Base-by-base conservation (phyloP, 2,888 invertebrate species). In the Nomada flava region DNA sequence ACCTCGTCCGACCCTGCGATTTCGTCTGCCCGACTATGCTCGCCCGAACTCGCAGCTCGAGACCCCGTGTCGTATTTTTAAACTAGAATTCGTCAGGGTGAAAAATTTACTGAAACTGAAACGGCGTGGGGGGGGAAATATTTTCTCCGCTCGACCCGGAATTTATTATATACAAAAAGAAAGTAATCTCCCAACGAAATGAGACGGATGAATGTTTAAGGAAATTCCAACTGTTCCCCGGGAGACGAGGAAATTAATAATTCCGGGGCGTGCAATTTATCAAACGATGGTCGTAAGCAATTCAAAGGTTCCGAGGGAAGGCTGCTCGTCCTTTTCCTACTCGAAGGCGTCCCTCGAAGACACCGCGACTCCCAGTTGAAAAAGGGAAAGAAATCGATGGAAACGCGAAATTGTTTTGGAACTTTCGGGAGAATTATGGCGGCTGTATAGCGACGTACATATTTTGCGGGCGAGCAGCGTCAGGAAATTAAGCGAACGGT, bases 401-500 rank as follows among this genome's bases (percentile, higher is more conserved):
- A 64, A 69, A 76, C 47, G 71, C 62, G 73, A 76, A 82, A 86
- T 86, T 82, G 71, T 80, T 78, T 68, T 64, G 71, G 65, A 78
- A 73, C 77, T 78, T 69, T 53, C 52, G 70, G 29, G 70, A 71
- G 73, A 77, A 62, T 64, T 73, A 76, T 44, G 55, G 15, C 42
- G 55, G 1, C 20, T 29, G 57, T 64, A 50, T 0, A n/a, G 23
- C 63, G 62, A 52, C 60, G 60, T 50, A 57, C 78, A 52, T 82
- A 77, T 47, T 83, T 76, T 74, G 67, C 73, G 68, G 50, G 59
- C 69, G 70, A 76, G 87, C 84, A 85, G 74, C 80, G 76, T 82
- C 82, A 64, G 78, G 80, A 87, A 87, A 87, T 87, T 87, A 87
- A 86, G 82, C 77, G 86, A 64, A 47, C 69, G 76, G 82, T 86